phyloP scores from a whole-genome alignment of 2,888 invertebrate genomes.

The Hemicrepidius hirtus region DNA sequence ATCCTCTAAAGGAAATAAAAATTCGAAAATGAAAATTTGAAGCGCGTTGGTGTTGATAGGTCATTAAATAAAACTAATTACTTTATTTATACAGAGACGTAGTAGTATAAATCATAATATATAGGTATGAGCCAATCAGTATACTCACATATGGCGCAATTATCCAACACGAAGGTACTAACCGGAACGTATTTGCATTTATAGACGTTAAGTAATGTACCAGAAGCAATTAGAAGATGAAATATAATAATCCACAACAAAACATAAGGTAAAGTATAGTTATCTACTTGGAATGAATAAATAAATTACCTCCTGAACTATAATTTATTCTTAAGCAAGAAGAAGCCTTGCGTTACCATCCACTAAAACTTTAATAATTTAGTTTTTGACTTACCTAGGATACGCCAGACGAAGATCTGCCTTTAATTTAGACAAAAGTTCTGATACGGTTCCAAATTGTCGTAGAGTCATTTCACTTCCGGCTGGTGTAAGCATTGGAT shows the following conservation, averaged over 20 bases:
- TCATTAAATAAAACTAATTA: constrained; percentile 1
- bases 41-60: too few species aligned
- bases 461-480: constrained; percentile 90
- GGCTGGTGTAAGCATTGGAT: constrained; percentile 80
- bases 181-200: constrained; percentile 30
- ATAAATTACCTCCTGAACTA: not conserved
- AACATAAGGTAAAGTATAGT: not conserved
- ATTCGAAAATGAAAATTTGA: too few species aligned
- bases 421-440: constrained; percentile 89
- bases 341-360: too few species aligned
- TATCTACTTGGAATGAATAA: not conserved
- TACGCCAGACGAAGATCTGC: constrained; percentile 91
- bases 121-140: not conserved
- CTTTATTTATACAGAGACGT: not conserved
- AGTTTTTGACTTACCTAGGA: constrained; percentile 85
- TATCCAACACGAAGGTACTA: constrained; percentile 11
- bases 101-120: not conserved
- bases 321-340: not conserved
- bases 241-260: not conserved
- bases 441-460: constrained; percentile 91
- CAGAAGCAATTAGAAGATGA: constrained; percentile 14
- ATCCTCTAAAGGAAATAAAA: too few species aligned
- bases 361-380: too few species aligned
- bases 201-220: constrained; percentile 26
- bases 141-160: constrained; percentile 17